A percentile compares a stretch with the other conserved stretches of the same genome.
phyloP scores from a whole-genome alignment of 2,113 vertebrate species.

The Ophthalmolycus amberensis region DNA sequence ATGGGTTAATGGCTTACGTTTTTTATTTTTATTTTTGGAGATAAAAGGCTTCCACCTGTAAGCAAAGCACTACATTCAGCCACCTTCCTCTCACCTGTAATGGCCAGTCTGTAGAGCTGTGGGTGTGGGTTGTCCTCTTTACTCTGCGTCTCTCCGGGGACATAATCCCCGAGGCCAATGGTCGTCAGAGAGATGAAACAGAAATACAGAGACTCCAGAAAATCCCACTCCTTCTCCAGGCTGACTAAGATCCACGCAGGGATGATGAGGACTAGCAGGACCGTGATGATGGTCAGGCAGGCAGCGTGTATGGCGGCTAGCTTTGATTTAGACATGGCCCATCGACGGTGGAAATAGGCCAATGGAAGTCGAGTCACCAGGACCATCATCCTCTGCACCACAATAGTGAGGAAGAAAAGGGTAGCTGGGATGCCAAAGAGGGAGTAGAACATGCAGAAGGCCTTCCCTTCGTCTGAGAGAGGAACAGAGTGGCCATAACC shows the following conservation, averaged over 20 bases:
- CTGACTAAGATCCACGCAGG: slow-evolving; percentile 89
- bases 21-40: neutral
- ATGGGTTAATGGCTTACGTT: neutral
- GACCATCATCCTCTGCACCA: slow-evolving; percentile 91
- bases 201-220: slow-evolving; percentile 96
- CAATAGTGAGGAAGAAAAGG: slow-evolving; percentile 91
- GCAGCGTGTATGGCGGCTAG: slow-evolving; percentile 87
- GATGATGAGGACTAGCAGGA: slow-evolving; percentile 89
- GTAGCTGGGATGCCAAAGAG: slow-evolving; percentile 94
- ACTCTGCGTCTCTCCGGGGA: slow-evolving; percentile 93
- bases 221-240: slow-evolving; percentile 94
- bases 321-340: slow-evolving; percentile 88
- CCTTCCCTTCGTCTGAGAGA: slow-evolving; percentile 94
- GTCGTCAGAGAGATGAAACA: slow-evolving; percentile 98
- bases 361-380: slow-evolving; percentile 87
- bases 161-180: slow-evolving; percentile 96
- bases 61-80: neutral
- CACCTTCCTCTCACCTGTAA: slow-evolving; percentile 86
- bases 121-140: slow-evolving; percentile 82
- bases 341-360: slow-evolving; percentile 88
- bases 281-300: slow-evolving; percentile 79
- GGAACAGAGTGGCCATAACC: slow-evolving; percentile 97
- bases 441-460: slow-evolving; percentile 95
- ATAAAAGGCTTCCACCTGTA: slow-evolving; percentile 7
- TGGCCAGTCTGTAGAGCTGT: slow-evolving; percentile 92